Percentiles rank a stretch among this genome's conserved stretches.
Evolutionary conservation across 2,113 vertebrate genomes (phyloP).

Genomic region (Todiramphus chloris): DNA sequence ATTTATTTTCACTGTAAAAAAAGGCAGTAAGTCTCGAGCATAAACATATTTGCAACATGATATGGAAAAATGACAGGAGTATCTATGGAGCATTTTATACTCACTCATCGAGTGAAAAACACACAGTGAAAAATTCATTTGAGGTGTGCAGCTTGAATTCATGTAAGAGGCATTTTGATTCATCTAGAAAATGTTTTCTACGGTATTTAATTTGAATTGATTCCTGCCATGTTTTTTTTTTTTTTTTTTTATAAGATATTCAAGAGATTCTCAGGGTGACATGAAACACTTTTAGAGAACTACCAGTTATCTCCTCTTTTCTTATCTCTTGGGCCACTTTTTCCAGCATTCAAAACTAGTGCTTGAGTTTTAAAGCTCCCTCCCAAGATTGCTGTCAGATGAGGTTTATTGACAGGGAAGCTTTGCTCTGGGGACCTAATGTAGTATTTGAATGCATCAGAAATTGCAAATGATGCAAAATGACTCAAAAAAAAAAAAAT

Average conservation of each 20-base stretch:
- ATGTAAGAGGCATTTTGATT: neutral
- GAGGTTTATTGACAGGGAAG: neutral
- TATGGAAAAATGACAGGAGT: conserved; percentile 17
- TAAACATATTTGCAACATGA: conserved; percentile 24
- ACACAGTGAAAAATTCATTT: conserved; percentile 23
- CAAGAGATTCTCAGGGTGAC: neutral
- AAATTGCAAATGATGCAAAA: conserved; percentile 22
- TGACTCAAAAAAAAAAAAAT: neutral
- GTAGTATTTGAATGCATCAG: neutral
- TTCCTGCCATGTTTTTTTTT: neutral
- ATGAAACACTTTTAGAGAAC: neutral
- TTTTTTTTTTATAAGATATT: neutral
- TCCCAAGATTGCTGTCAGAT: neutral
- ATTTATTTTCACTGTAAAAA: conserved; percentile 34
- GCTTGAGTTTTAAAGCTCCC: neutral
- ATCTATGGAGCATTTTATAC: conserved; percentile 29
- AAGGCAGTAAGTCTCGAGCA: conserved; percentile 33
- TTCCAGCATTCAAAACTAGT: neutral
- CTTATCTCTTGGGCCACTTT: conserved; percentile 26
- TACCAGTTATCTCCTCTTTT: neutral
- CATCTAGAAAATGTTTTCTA: neutral
- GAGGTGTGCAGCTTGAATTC: neutral
- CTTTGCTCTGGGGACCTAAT: conserved; percentile 23
- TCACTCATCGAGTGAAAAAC: conserved; percentile 44
- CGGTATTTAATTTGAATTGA: neutral